Percentiles rank a stretch among this genome's conserved stretches.
These are phyloP conservation scores for Pelodiscus sinensis DNA, from an alignment of 2,113 vertebrate species.

Conservation along the genomic window DNA sequence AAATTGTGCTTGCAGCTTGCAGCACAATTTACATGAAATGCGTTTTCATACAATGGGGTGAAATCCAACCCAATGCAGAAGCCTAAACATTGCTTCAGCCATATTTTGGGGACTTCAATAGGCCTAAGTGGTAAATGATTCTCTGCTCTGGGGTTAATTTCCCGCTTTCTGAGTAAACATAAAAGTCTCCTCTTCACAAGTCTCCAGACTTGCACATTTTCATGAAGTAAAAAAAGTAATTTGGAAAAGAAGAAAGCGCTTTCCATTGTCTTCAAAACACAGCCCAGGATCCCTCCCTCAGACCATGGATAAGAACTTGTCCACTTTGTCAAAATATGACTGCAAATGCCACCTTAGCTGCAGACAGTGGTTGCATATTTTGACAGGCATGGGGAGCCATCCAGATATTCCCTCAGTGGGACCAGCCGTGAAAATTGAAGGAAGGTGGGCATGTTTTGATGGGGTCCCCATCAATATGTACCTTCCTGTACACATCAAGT, in stretches of 20 bases:
- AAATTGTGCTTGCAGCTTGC: slow-evolving; percentile 28
- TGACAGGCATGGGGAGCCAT: neutral
- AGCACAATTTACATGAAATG: slow-evolving; percentile 11
- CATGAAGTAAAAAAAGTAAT: neutral
- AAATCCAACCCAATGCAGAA: neutral
- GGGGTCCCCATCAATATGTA: neutral
- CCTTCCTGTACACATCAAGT: neutral
- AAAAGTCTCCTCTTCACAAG: neutral
- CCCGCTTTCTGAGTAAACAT: neutral
- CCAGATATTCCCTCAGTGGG: neutral
- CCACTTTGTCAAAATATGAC: neutral
- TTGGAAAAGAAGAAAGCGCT: slow-evolving; percentile 8
- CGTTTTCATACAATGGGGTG: neutral
- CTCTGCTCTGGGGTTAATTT: neutral
- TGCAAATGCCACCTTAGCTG: neutral
- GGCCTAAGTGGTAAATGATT: fast-evolving
- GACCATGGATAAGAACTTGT: neutral
- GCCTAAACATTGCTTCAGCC: neutral
- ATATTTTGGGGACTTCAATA: neutral
- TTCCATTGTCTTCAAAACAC: neutral
- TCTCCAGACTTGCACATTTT: neutral
- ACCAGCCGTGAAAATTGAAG: neutral
- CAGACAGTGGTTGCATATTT: neutral
- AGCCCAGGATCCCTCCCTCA: neutral
- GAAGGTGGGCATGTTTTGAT: neutral